phyloP scores from a whole-genome alignment of 2,113 vertebrate species.

The Conger conger region DNA sequence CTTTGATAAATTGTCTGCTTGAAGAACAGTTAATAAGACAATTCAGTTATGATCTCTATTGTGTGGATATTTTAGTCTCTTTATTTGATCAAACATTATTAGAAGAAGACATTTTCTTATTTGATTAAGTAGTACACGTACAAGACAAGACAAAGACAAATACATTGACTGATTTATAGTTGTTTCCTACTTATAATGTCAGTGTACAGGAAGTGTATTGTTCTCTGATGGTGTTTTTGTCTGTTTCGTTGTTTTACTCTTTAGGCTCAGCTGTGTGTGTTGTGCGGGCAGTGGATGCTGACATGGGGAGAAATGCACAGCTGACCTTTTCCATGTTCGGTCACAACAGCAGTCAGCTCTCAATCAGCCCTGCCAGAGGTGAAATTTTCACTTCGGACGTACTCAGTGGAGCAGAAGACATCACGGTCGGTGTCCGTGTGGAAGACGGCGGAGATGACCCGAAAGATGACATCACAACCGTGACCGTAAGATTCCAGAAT shows the following conservation, averaged over 20 bases:
- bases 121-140: too few relatives aligned
- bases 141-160: too few relatives aligned
- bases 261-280: slow-evolving; percentile 66
- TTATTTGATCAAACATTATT: too few relatives aligned
- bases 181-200: too few relatives aligned
- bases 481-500: slow-evolving; percentile 64
- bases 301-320: slow-evolving; percentile 64
- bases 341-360: slow-evolving; percentile 57
- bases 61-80: too few relatives aligned
- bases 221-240: too few relatives aligned
- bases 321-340: slow-evolving; percentile 65
- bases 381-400: slow-evolving; percentile 47
- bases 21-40: too few relatives aligned
- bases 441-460: slow-evolving; percentile 60
- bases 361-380: slow-evolving; percentile 56
- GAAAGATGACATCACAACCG: slow-evolving; percentile 62
- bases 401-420: slow-evolving; percentile 45
- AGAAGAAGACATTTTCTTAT: too few relatives aligned
- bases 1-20: too few relatives aligned
- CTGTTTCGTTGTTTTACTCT: background rate
- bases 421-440: slow-evolving; percentile 60
- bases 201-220: too few relatives aligned
- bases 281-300: slow-evolving; percentile 64
- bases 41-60: too few relatives aligned
- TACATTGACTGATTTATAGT: too few relatives aligned